These are phyloP conservation scores for Empidonax traillii DNA, from an alignment of 2,113 vertebrate genomes.

Conservation along the genomic window DNA sequence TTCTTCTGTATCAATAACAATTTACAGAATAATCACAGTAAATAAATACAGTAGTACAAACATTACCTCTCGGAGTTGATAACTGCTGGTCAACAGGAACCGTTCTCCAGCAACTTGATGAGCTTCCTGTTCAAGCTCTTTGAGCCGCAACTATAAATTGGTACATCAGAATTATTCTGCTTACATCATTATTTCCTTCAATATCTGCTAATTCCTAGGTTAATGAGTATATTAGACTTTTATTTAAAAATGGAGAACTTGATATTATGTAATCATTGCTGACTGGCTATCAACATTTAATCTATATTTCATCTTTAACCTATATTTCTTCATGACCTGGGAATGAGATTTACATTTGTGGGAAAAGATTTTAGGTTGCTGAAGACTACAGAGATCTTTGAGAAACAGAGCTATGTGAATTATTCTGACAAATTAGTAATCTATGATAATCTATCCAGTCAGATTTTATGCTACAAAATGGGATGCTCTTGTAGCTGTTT, in stretches of 20 bases:
- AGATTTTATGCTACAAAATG: neutral
- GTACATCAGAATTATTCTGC: neutral
- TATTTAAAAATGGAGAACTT: neutral
- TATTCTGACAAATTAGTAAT: neutral
- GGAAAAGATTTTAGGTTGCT: neutral
- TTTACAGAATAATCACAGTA: neutral
- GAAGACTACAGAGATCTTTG: neutral
- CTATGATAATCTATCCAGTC: neutral
- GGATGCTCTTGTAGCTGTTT: neutral
- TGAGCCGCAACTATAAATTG: conserved; percentile 78
- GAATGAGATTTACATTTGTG: neutral
- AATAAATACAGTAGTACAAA: neutral
- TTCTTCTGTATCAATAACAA: neutral
- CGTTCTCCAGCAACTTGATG: conserved; percentile 84
- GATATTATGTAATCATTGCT: neutral
- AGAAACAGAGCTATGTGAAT: neutral
- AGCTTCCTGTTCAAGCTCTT: conserved; percentile 86
- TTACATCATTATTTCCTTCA: neutral
- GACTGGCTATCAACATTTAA: neutral
- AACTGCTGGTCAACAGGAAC: conserved; percentile 87
- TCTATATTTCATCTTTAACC: neutral
- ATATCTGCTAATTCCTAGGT: neutral
- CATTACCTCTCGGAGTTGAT: conserved; percentile 84
- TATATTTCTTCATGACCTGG: neutral
- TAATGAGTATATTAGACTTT: neutral